Evolutionary conservation across 2,113 vertebrate species (phyloP), one percentile per base, ranked within the genome.

Genomic region (Galemys pyrenaicus): DNA sequence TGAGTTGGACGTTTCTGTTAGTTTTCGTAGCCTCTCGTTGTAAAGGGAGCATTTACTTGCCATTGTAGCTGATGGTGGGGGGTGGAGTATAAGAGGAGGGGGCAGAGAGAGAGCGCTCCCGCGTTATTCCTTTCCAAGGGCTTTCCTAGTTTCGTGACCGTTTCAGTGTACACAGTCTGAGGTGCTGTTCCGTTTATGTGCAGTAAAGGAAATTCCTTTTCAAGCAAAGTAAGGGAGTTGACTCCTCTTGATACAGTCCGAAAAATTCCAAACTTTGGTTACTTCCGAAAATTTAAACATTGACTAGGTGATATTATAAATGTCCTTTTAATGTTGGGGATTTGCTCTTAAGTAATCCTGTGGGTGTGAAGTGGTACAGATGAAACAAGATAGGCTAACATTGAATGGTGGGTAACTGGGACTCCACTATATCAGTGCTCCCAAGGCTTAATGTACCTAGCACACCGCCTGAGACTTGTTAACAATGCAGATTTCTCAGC

Each of bases 401-500:
- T 79, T 93, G 60, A 9, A 16, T 39, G 6, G 60, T 60, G 13
- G 9, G 6, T 71, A 74, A 44, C 35, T 60, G 12, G 46, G 12
- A 41, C 17, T 62, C 26, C 12, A 75, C 94, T 39, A 67, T 91
- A 88, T 92, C 35, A 65, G 10, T 60, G 35, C 30, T 83, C 39
- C 78, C 49, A 89, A 82, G 30, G 2, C 71, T 92, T 92, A 85
- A 83, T 62, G 8, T 81, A 49, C 15, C 41, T 84, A 71, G 58
- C 87, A 73, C 54, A 89, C 19, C 75, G 93, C 46, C 71, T 94
- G 87, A 39, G 79, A 51, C 30, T 51, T 91, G 46, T 65, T 94
- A 91, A 89, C n/a, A 90, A 79, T 94, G 44, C 54, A 87, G 39
- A 86, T 65, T 92, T 56, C 17, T 56, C n/a, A 83, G 78, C 82